Base-by-base conservation (phyloP, 1,140 invertebrate genomes). In the Hylaeus volcanicus region DNA sequence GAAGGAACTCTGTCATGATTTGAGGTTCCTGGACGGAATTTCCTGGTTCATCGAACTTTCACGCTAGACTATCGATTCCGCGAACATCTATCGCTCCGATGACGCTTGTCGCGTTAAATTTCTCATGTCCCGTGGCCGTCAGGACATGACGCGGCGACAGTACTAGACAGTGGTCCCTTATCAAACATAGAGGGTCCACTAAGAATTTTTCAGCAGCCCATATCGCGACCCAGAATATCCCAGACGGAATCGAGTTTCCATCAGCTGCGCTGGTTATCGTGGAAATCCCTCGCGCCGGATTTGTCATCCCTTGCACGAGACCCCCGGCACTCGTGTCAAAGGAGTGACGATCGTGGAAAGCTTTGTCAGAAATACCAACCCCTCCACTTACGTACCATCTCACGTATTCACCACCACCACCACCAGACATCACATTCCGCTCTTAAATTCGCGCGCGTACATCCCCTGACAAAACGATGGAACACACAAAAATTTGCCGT, bases 351-450 rank as follows among this genome's bases (percentile, higher is more conserved):
- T 83, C 81, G 85, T 68, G 85, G 83, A 80, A 81, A 90, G 86
- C 84, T 90, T 90, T 87, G 87, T 81, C 87, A 87, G 89, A 90
- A 88, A 88, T 89, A 88, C 84, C 86, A 65, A 81, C 84, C 51
- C 86, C 88, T 90, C 88, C 82, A 89, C 86, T 88, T 89, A 88
- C 71, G 77, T 83, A 86, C 71, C 77, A 37, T 15, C 71, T 65
- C 73, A 3, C 48, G 58, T 77, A 72, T 66, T 55, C 58, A 48
- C 70, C 64, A 55, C 15, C 76, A 55, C 15, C 76, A 71, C 51
- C 41, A 15, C 14, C 55, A 56, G 26, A 15, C 68, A 11, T 15
- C 56, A 39, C 56, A 12, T 48, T 53, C 66, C 45, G 43, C n/a
- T 45, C 66, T 68, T 66, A 60, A 26, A 69, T 26, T 2, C 26